Base-by-base conservation (phyloP, 2,113 vertebrate genomes). In the Synodontis membranacea region DNA sequence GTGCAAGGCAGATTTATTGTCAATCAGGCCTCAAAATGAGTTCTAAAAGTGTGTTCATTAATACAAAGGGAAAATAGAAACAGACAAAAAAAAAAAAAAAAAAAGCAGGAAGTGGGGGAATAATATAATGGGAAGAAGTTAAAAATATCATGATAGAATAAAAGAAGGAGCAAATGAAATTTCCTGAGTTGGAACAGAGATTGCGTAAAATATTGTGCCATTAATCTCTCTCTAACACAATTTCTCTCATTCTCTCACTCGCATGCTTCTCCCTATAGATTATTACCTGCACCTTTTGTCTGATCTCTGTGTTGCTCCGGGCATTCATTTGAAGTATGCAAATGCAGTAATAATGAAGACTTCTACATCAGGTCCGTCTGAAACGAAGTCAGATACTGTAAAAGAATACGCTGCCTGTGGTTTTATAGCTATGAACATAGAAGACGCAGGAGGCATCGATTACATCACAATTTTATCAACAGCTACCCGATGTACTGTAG, bases 1-100 rank as follows among this genome's bases (percentile, higher is more conserved):
- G 89, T 86, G 76, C 68, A 87, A 86, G 90, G 89, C 80, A 84
- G 91, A 92, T 94, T 92, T 94, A 93, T 91, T 87, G 92, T 91
- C 91, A 92, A 86, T 91, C 92, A 93, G 86, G 82, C 46, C 46
- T 58, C 2, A 88, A 79, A 86, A 84, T 75, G 79, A 89, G 87
- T 88, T 91, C 90, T 88, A 89, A 88, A 80, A 17, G 1, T 23
- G 23, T 74, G 81, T 62, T 62, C 15, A 15, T 31, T 46, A 58
- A 34, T 56, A 56, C 7, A 44, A 66, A 80, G 48, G 19, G 56
- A 12, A 81, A 84, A 6, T n/a, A 23, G 28, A 11, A 19, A 44
- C 42, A 48, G 75, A 52, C 19, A 79, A 10, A 21, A 7, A 78
- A 7, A 10, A 50, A 21, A 50, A 21, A 66, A 82, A 37, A 39